These are phyloP conservation scores for Nesoenas mayeri DNA, from an alignment of 2,113 vertebrate genomes.

Conservation along the genomic window DNA sequence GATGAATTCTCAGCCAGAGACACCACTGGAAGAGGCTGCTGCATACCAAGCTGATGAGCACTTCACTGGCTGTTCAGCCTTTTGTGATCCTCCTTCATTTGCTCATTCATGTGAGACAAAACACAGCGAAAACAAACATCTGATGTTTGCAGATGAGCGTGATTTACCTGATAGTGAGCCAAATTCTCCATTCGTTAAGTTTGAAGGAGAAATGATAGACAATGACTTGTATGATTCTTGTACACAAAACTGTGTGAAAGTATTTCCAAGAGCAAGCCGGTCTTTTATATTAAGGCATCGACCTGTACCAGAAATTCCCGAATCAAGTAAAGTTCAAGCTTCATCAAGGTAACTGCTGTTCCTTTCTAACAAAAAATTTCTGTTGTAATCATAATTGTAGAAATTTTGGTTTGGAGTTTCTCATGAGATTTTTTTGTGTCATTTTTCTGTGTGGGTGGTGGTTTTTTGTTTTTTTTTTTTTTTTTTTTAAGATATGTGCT, in stretches of 20 bases:
- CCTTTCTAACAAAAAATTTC: not conserved
- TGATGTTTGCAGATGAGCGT: constrained; percentile 46
- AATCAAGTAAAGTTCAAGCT: constrained; percentile 25
- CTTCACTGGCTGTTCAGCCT: not conserved
- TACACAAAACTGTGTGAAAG: not conserved
- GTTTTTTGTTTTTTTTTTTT: not conserved
- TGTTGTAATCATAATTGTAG: not conserved
- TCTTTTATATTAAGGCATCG: constrained; percentile 89
- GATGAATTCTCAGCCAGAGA: not conserved
- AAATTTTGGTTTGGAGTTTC: not conserved
- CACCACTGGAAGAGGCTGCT: constrained; percentile 8
- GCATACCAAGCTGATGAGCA: constrained; percentile 7
- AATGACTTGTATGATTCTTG: constrained; percentile 85
- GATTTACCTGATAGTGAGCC: constrained; percentile 23
- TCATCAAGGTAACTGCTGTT: constrained; percentile 68
- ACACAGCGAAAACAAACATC: constrained; percentile 34
- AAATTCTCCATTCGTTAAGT: constrained; percentile 41
- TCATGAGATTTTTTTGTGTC: accelerated
- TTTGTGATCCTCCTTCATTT: not conserved
- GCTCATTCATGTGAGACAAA: not conserved
- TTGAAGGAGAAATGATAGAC: constrained; percentile 86
- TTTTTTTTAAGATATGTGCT: not conserved
- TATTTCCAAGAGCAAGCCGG: constrained; percentile 54
- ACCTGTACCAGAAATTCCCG: constrained; percentile 89
- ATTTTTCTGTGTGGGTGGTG: not conserved